phyloP scores from a whole-genome alignment of 2,888 invertebrate species.

The Plebejus argus region DNA sequence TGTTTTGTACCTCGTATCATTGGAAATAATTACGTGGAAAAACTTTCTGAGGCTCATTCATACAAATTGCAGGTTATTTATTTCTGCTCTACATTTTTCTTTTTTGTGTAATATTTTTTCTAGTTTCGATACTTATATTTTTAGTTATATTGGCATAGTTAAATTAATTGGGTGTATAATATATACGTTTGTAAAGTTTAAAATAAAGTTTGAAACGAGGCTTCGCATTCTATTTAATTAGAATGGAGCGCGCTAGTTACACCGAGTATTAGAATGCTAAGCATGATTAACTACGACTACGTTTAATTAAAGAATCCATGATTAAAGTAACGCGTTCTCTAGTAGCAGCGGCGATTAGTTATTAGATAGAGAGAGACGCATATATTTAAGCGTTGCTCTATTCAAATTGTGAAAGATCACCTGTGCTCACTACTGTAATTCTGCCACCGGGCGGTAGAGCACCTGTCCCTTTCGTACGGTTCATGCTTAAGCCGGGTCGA shows the following conservation, averaged over 20 bases:
- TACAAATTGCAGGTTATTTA: background rate
- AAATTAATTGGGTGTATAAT: slow-evolving; percentile 41
- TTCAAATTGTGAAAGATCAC: slow-evolving; percentile 78
- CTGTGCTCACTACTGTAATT: slow-evolving; percentile 81
- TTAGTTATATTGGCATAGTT: background rate
- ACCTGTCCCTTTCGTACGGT: slow-evolving; percentile 79
- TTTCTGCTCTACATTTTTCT: background rate
- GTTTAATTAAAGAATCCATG: slow-evolving; percentile 65
- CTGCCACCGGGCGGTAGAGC: slow-evolving; percentile 74
- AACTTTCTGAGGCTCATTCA: slow-evolving; percentile 13
- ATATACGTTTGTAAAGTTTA: slow-evolving; percentile 46
- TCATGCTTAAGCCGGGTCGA: slow-evolving; percentile 76
- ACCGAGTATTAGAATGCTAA: slow-evolving; percentile 67
- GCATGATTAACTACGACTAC: slow-evolving; percentile 67
- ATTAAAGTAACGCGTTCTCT: slow-evolving; percentile 56
- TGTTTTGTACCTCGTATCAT: slow-evolving; percentile 40
- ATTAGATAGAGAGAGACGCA: slow-evolving; percentile 59
- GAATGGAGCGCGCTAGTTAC: slow-evolving; percentile 56
- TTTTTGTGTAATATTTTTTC: background rate
- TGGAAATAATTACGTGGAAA: slow-evolving; percentile 30
- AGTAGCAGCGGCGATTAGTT: slow-evolving; percentile 41
- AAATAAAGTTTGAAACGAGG: slow-evolving; percentile 56
- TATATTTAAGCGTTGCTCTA: slow-evolving; percentile 67
- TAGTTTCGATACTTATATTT: background rate
- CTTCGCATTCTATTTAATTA: slow-evolving; percentile 61